phyloP scores from a whole-genome alignment of 2,113 vertebrate genomes.

The Triplophysa siluroides region DNA sequence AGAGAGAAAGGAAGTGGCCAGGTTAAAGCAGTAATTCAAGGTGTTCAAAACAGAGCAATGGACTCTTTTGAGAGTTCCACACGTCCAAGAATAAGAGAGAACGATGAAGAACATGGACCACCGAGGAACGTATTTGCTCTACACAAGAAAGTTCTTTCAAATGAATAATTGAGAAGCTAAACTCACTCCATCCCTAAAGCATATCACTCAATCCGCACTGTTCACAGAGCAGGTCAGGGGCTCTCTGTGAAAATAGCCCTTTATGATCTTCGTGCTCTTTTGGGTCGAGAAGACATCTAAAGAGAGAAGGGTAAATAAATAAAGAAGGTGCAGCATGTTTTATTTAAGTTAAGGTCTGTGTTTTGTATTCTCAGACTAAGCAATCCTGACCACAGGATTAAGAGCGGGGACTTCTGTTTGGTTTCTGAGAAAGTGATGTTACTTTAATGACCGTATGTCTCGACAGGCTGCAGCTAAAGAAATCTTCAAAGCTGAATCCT shows the following conservation, averaged over 20 bases:
- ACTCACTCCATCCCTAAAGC: conserved; percentile 63
- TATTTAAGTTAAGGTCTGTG: conserved; percentile 62
- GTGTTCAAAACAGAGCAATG: neutral
- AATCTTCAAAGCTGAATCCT: conserved; percentile 42
- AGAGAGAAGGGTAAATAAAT: conserved; percentile 73
- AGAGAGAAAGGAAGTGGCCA: neutral
- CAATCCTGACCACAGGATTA: neutral
- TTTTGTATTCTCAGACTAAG: conserved; percentile 45
- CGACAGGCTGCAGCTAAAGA: conserved; percentile 35
- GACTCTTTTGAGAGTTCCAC: neutral
- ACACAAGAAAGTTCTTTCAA: conserved; percentile 61
- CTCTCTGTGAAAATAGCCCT: conserved; percentile 46
- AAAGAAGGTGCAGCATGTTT: conserved; percentile 71
- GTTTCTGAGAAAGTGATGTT: conserved; percentile 48
- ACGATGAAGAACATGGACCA: conserved; percentile 11
- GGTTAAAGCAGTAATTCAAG: neutral
- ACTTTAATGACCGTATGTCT: conserved; percentile 38
- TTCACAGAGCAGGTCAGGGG: conserved; percentile 70
- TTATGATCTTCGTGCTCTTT: conserved; percentile 61
- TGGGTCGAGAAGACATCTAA: conserved; percentile 66
- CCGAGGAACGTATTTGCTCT: conserved; percentile 67
- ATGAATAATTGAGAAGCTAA: conserved; percentile 74
- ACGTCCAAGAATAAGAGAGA: neutral
- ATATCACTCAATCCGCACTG: conserved; percentile 54
- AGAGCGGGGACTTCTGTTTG: conserved; percentile 20